phyloP scores from a whole-genome alignment of 2,797 vertebrate genomes.

The Gallinago solitaria region DNA sequence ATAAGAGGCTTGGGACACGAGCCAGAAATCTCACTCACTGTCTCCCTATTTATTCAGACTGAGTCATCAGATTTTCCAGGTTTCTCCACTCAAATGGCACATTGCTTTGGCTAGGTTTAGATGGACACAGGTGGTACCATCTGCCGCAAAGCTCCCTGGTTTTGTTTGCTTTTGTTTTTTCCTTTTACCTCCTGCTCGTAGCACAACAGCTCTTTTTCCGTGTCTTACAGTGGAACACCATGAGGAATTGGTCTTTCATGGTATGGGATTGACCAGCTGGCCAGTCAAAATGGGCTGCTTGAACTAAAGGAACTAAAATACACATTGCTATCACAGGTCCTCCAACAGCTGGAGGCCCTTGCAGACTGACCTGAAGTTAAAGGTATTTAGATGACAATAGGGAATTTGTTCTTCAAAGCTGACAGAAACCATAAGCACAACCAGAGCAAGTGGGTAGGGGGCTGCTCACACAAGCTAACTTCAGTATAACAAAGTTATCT shows the following conservation, averaged over 20 bases:
- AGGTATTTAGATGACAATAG: neutral
- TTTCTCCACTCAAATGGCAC: slow-evolving; percentile 29
- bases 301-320: neutral
- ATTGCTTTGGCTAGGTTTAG: slow-evolving; percentile 35
- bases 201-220: slow-evolving; percentile 46
- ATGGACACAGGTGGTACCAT: slow-evolving; percentile 35
- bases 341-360: neutral
- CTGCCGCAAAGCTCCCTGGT: neutral
- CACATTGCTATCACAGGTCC: neutral
- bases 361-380: neutral
- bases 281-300: neutral
- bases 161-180: slow-evolving; percentile 27
- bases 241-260: neutral
- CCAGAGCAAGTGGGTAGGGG: neutral
- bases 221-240: neutral
- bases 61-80: slow-evolving; percentile 45
- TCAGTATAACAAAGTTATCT: neutral
- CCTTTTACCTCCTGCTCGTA: neutral
- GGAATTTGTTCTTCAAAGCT: neutral
- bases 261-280: neutral
- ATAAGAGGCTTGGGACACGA: neutral
- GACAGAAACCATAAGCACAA: neutral
- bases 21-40: slow-evolving; percentile 38
- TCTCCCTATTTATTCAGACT: slow-evolving; percentile 16
- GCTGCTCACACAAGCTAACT: neutral